Percentiles rank a stretch among this genome's conserved stretches.
These are phyloP conservation scores for Poeciliopsis turneri DNA, from an alignment of 2,797 vertebrate genomes.

Conservation along the genomic window DNA sequence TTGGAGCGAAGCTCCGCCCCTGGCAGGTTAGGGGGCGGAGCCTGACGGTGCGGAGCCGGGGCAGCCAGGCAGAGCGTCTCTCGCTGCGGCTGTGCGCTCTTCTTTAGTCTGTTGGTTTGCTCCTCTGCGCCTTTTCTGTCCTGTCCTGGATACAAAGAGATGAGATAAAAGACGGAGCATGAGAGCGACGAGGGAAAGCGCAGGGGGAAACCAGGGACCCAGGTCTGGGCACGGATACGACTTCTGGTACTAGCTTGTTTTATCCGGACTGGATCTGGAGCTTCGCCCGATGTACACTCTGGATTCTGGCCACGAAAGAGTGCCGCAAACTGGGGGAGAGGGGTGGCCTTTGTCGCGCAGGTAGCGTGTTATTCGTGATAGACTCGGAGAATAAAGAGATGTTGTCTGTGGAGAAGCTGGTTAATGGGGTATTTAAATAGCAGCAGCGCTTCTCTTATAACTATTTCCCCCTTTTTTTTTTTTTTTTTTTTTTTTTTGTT, in stretches of 20 bases:
- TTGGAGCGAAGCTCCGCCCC: constrained; percentile 60
- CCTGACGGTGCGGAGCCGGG: constrained; percentile 48
- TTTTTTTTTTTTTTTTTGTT: constrained; percentile 1
- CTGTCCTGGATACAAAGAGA: constrained; percentile 61
- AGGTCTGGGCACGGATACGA: constrained; percentile 54
- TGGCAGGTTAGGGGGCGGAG: constrained; percentile 62
- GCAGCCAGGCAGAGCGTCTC: constrained; percentile 47
- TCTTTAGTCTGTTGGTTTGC: constrained; percentile 48
- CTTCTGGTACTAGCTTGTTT: not conserved
- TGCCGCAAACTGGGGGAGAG: constrained; percentile 54
- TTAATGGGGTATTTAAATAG: not conserved
- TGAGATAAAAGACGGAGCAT: constrained; percentile 32
- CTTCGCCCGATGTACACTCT: constrained; percentile 70
- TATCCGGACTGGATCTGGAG: constrained; percentile 44
- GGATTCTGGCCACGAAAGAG: constrained; percentile 67
- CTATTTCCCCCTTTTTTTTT: not conserved
- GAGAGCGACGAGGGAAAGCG: constrained; percentile 45
- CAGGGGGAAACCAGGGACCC: constrained; percentile 46
- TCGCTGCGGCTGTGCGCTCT: constrained; percentile 66
- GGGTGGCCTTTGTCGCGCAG: constrained; percentile 63
- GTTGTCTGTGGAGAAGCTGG: constrained; percentile 5
- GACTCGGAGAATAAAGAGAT: constrained; percentile 16
- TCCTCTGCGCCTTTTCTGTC: constrained; percentile 30
- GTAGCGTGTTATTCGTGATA: constrained; percentile 53
- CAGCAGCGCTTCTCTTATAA: constrained; percentile 17